Conservation (phyloP, 37 sponge, comb jelly and placozoan genomes). For the Hexactinellida sp. region DNA sequence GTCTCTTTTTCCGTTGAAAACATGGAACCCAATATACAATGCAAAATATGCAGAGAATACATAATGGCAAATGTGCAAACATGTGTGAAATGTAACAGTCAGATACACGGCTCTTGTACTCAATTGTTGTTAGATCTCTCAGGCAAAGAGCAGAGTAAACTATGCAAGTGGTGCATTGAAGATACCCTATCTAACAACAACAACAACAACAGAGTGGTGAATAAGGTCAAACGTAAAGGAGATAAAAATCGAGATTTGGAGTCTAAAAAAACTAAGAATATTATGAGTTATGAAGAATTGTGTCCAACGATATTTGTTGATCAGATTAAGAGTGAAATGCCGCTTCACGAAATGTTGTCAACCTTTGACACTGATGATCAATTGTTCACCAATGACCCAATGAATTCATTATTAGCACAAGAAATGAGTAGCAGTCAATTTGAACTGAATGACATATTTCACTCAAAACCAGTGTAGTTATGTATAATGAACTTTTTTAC, state of each 20-base stretch:
- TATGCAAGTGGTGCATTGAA: not conserved
- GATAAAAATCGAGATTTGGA: not conserved
- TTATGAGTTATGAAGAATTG: not conserved
- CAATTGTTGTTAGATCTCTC: too few relatives aligned
- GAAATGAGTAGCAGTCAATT: not conserved
- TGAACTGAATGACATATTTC: not conserved
- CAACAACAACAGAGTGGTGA: not conserved
- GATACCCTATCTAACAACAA: not conserved
- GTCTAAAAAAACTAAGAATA: not conserved
- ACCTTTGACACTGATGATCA: not conserved
- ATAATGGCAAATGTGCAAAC: not conserved
- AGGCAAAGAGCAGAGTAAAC: not conserved
- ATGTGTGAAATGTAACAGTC: not conserved
- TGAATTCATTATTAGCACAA: not conserved
- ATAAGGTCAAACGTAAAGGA: too few relatives aligned
- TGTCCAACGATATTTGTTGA: not conserved
- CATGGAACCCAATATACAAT: not conserved
- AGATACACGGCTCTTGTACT: not conserved
- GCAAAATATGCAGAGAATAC: not conserved
- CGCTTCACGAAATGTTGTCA: not conserved
- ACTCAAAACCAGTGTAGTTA: too few relatives aligned
- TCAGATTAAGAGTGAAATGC: not conserved
- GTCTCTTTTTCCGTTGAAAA: not conserved
- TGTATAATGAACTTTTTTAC: too few relatives aligned
- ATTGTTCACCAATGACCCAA: not conserved